Evolutionary conservation across 1,140 invertebrate species (phyloP).

Genomic region (Branchinecta lynchi): DNA sequence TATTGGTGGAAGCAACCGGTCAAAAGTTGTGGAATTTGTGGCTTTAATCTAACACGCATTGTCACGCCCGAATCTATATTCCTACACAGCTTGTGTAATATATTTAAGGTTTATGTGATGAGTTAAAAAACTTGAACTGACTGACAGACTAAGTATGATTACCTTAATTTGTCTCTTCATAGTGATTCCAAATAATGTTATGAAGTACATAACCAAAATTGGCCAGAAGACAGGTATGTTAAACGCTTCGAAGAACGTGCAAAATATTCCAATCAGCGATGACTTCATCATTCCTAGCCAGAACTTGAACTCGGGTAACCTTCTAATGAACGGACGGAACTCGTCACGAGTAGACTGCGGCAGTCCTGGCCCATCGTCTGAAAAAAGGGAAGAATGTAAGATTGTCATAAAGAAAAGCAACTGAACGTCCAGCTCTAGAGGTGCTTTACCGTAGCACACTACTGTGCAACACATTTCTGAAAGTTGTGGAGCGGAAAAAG

Average conservation of each 20-base stretch:
- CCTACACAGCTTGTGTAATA: no score
- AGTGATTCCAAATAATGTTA: constrained; percentile 92
- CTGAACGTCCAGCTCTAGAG: no score
- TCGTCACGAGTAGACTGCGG: constrained; percentile 91
- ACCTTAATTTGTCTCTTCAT: constrained; percentile 99
- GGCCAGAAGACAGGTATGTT: constrained; percentile 99
- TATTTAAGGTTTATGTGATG: no score
- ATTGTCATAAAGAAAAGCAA: constrained; percentile 19
- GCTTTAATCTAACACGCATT: no score
- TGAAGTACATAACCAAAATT: constrained; percentile 98
- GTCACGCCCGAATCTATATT: no score
- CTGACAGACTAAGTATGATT: constrained; percentile 26
- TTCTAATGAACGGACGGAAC: constrained; percentile 93
- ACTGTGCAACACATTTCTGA: no score
- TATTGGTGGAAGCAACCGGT: no score
- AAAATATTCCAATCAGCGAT: constrained; percentile 73
- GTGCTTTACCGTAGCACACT: no score
- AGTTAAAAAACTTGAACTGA: no score
- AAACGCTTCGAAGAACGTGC: constrained; percentile 94
- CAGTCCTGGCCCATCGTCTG: constrained; percentile 70
- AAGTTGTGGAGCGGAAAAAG: no score
- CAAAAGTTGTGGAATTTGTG: no score
- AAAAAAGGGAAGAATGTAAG: constrained; percentile 31
- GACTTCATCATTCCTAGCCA: constrained; percentile 96
- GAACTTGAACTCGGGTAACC: constrained; percentile 98